Evolutionary conservation across 1,140 invertebrate genomes (phyloP).

Genomic region (Matsumurasca onukii): DNA sequence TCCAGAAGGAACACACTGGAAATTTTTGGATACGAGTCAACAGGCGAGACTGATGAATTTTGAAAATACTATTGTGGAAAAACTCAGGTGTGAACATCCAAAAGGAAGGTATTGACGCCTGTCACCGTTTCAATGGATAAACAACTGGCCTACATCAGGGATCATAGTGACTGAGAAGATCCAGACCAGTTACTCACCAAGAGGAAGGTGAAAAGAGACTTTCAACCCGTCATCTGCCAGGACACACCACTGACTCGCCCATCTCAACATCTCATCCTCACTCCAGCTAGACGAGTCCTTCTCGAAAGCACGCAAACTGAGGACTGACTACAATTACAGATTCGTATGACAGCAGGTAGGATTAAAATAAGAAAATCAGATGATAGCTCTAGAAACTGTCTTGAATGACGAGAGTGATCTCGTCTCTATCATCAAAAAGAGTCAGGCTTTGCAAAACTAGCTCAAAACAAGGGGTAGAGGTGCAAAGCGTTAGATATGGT

Average conservation of each 20-base stretch:
- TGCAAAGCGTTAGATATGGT: too few species aligned
- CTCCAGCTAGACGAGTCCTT: constrained; percentile 1
- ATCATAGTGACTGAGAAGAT: constrained; percentile 20
- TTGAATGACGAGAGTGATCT: not conserved
- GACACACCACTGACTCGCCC: constrained; percentile 11
- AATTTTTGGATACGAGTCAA: too few species aligned
- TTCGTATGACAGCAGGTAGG: not conserved
- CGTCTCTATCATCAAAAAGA: constrained; percentile 31
- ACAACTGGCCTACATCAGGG: not conserved
- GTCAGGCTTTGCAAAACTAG: too few species aligned
- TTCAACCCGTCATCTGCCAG: constrained; percentile 10
- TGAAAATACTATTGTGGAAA: constrained; percentile 2
- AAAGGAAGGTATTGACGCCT: constrained; percentile 12
- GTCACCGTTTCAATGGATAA: constrained; percentile 14
- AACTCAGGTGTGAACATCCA: not conserved
- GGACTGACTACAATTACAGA: not conserved
- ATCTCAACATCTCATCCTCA: constrained; percentile 14
- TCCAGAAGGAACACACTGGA: too few species aligned
- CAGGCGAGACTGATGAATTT: not conserved
- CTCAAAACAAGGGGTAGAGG: too few species aligned
- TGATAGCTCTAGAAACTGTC: not conserved
- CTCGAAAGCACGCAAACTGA: constrained; percentile 15
- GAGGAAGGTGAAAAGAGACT: constrained; percentile 14
- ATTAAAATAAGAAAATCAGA: not conserved
- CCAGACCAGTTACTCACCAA: not conserved